Conservation (phyloP, 1,140 invertebrate species). For the Zaprionus taronus region DNA sequence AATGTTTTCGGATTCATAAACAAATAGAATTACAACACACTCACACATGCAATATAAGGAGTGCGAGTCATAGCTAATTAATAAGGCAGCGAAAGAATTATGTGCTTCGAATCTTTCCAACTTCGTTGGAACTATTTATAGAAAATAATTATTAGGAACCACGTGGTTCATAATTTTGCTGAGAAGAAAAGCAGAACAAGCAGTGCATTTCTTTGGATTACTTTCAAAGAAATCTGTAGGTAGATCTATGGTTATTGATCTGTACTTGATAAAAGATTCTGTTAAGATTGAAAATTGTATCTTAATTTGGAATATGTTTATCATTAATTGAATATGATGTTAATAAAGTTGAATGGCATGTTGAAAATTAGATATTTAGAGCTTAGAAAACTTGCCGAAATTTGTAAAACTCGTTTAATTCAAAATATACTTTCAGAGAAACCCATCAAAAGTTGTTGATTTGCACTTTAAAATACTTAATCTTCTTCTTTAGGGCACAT, state of each 20-base stretch:
- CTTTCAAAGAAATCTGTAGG: no score
- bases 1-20: conserved; percentile 60
- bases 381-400: no score
- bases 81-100: conserved; percentile 12
- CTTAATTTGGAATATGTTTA: background rate
- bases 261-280: background rate
- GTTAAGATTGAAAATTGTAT: background rate
- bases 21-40: conserved; percentile 50
- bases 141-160: background rate
- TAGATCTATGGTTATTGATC: no score
- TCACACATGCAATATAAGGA: background rate
- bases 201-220: no score
- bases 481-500: no score
- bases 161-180: background rate
- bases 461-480: no score
- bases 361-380: no score
- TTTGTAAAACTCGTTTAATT: no score
- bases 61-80: conserved; percentile 23
- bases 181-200: no score
- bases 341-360: no score
- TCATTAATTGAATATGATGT: background rate
- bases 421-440: no score
- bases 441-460: no score
- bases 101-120: background rate
- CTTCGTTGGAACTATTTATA: background rate